Conservation (phyloP, 2,113 vertebrate species). For the Phocoena phocoena region DNA sequence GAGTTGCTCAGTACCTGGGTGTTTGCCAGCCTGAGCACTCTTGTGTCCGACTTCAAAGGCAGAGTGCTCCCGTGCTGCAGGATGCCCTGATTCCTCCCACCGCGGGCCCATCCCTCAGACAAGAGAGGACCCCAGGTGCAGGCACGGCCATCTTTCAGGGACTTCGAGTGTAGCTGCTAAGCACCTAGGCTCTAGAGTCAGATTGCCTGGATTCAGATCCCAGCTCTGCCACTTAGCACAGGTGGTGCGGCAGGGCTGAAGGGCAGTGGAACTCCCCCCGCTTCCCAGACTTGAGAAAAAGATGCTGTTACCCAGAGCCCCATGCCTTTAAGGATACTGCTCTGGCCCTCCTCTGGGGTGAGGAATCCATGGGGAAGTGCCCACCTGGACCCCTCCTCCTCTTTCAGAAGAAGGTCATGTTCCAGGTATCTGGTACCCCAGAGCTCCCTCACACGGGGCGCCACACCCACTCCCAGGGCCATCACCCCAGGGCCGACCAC, state of each 20-base stretch:
- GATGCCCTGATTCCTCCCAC: neutral
- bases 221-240: neutral
- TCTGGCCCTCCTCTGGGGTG: neutral
- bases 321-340: neutral
- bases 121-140: neutral
- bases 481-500: neutral
- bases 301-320: neutral
- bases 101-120: neutral
- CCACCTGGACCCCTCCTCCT: neutral
- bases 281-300: neutral
- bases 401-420: neutral
- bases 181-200: neutral
- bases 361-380: neutral
- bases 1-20: neutral
- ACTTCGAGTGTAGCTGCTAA: neutral
- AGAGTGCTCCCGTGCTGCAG: accelerated
- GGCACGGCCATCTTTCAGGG: neutral
- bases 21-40: neutral
- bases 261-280: neutral
- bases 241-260: neutral
- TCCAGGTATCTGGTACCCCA: neutral
- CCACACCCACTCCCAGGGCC: neutral
- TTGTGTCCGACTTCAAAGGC: neutral
- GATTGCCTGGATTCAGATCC: neutral
- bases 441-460: neutral